Percentiles rank a stretch among this genome's conserved stretches.
Conservation (phyloP, 2,113 vertebrate genomes). For the Cygnus buccinator region DNA sequence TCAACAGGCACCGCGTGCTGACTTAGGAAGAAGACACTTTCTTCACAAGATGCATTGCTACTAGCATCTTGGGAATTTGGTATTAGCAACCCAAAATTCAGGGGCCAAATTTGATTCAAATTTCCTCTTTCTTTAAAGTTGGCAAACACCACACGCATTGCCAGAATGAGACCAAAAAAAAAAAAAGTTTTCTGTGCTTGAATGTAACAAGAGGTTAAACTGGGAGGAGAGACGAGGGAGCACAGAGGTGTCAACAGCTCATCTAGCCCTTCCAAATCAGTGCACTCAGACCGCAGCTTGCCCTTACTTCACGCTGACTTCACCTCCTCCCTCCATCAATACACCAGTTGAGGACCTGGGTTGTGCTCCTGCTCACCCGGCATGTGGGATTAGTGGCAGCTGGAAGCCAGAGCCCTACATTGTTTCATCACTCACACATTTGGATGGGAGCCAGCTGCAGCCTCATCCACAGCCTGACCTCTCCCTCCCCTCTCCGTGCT, state of each 20-base stretch:
- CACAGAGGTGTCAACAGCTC: not conserved
- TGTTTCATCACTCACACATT: conserved; percentile 48
- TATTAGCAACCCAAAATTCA: not conserved
- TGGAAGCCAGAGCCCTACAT: conserved; percentile 36
- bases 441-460: conserved; percentile 37
- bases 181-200: accelerated
- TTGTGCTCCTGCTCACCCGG: not conserved
- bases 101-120: not conserved
- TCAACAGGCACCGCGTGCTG: not conserved
- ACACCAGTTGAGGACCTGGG: not conserved
- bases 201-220: conserved; percentile 4
- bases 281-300: not conserved
- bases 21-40: not conserved
- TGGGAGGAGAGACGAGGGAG: not conserved
- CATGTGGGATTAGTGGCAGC: conserved; percentile 29
- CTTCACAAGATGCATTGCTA: not conserved
- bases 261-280: not conserved
- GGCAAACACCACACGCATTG: not conserved
- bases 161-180: not conserved
- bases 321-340: not conserved
- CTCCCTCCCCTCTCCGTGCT: conserved; percentile 35
- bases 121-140: not conserved
- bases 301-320: conserved; percentile 35
- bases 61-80: not conserved
- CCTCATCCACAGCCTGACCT: conserved; percentile 6